These are phyloP conservation scores for Numenius phaeopus DNA, from an alignment of 2,797 vertebrate species.

Conservation along the genomic window DNA sequence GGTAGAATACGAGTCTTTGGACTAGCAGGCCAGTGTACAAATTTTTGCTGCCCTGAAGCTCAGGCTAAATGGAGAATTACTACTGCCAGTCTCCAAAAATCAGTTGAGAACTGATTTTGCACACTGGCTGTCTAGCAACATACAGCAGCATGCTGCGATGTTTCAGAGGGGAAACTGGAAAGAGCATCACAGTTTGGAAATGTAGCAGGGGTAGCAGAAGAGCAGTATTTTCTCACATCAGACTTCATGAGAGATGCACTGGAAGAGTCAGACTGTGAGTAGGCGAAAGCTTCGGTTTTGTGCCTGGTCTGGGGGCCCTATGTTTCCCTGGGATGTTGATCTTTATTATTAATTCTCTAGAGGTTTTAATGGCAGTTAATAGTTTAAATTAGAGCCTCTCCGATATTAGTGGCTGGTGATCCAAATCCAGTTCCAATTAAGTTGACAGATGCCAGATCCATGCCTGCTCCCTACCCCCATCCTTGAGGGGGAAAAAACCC, in stretches of 20 bases:
- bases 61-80: background rate
- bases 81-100: background rate
- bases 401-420: background rate
- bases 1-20: background rate
- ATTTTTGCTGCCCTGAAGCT: background rate
- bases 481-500: too few species aligned
- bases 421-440: background rate
- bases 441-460: background rate
- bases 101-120: background rate
- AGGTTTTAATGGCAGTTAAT: background rate
- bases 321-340: background rate
- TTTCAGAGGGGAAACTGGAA: background rate
- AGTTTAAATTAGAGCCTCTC: background rate
- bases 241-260: background rate
- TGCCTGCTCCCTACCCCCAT: accelerated
- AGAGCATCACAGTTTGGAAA: background rate
- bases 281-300: background rate
- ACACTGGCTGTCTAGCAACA: accelerated
- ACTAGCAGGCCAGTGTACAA: background rate
- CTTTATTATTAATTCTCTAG: background rate
- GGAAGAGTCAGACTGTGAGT: background rate
- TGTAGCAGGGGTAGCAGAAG: background rate
- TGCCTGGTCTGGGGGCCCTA: background rate
- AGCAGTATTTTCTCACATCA: background rate
- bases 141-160: accelerated